A percentile compares a stretch with the other conserved stretches of the same genome.
phyloP scores from a whole-genome alignment of 2,888 invertebrate species.

The Liodrosophila aerea region DNA sequence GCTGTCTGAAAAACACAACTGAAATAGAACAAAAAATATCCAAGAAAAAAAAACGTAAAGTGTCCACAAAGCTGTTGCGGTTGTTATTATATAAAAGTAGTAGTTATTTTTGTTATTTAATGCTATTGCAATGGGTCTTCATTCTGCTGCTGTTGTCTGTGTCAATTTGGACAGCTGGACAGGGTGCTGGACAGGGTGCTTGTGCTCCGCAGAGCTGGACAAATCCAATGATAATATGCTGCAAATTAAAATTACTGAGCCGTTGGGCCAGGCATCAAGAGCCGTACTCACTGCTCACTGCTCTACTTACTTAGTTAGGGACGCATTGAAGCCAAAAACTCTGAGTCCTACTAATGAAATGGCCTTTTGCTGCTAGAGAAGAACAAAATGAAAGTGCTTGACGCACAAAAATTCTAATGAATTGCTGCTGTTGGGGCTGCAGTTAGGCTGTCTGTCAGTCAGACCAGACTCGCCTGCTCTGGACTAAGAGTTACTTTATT shows the following conservation, averaged over 20 bases:
- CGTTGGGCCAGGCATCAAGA: conserved; percentile 48
- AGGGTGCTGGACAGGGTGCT: conserved; percentile 17
- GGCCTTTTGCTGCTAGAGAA: conserved; percentile 37
- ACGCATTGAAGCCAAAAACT: conserved; percentile 37
- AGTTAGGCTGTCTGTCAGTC: conserved; percentile 17
- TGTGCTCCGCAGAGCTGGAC: conserved; percentile 32
- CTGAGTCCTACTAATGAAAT: conserved; percentile 55
- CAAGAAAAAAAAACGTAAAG: conserved; percentile 14
- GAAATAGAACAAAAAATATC: neutral
- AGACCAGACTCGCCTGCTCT: neutral
- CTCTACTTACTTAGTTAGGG: conserved; percentile 43
- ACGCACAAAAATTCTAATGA: conserved; percentile 64
- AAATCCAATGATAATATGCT: conserved; percentile 61
- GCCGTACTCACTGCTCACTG: conserved; percentile 19
- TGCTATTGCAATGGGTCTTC: conserved; percentile 5
- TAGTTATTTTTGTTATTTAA: neutral
- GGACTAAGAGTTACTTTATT: conserved; percentile 58
- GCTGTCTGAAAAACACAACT: conserved; percentile 27
- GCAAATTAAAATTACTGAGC: conserved; percentile 68
- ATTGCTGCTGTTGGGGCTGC: conserved; percentile 34
- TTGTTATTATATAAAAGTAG: conserved; percentile 18
- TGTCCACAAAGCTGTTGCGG: conserved; percentile 37
- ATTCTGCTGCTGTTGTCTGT: conserved; percentile 25
- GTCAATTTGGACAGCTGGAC: conserved; percentile 49
- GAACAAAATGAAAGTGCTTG: conserved; percentile 48